Percentiles rank a stretch among this genome's conserved stretches.
phyloP scores from a whole-genome alignment of 2,797 vertebrate species.

The Anolis apletophallus region DNA sequence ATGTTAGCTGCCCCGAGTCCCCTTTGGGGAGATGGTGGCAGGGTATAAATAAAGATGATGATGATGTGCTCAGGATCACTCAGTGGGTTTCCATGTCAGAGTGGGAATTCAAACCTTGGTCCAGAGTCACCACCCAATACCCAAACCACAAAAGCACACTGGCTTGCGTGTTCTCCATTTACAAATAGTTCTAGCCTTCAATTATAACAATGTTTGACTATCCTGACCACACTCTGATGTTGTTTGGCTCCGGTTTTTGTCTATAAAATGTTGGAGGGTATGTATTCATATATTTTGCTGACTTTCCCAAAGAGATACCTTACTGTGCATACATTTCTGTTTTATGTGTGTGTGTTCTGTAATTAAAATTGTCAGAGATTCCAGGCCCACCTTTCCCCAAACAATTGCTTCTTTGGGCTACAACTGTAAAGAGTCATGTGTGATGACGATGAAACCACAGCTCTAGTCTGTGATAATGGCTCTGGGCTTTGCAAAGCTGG shows the following conservation, averaged over 20 bases:
- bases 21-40: no score
- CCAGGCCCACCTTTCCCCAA: background rate
- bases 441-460: conserved; percentile 44
- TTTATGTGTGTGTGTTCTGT: background rate
- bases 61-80: no score
- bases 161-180: no score
- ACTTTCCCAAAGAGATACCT: background rate
- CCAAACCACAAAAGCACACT: no score
- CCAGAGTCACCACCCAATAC: no score
- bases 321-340: background rate
- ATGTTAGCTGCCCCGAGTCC: no score
- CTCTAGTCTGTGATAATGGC: conserved; percentile 50
- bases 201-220: background rate
- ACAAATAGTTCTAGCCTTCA: background rate
- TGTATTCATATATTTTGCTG: background rate
- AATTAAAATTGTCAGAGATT: background rate
- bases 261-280: no score
- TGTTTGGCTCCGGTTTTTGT: no score
- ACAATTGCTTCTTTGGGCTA: conserved; percentile 36
- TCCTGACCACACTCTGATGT: no score
- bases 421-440: conserved; percentile 35
- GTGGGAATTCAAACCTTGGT: no score
- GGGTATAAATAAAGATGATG: no score
- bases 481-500: conserved; percentile 67
- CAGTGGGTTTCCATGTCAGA: no score